Conservation (phyloP, 2,113 vertebrate genomes). For the Crotalus helleri region DNA sequence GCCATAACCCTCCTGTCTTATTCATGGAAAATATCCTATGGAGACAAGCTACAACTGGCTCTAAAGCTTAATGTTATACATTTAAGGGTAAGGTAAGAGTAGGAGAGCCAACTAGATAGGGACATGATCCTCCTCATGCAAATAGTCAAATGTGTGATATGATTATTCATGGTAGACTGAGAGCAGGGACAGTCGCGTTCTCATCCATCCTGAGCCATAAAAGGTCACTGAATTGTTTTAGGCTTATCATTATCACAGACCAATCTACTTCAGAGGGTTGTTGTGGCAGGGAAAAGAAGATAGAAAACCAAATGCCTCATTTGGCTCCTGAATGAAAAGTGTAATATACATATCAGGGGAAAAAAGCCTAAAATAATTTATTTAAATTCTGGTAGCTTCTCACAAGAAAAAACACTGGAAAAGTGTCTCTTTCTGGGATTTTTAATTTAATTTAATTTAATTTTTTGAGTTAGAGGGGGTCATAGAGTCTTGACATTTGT, state of each 20-base stretch:
- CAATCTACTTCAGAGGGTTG: not conserved
- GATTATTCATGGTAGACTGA: not conserved
- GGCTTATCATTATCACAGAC: not conserved
- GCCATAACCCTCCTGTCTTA: not conserved
- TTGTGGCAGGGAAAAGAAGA: not conserved
- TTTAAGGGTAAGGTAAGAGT: not conserved
- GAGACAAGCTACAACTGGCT: not conserved
- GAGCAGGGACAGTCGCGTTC: not conserved
- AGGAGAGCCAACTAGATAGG: not conserved
- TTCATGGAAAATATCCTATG: not conserved
- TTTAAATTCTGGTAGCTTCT: not conserved
- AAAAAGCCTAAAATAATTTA: not conserved
- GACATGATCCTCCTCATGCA: not conserved
- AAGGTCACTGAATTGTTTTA: not conserved
- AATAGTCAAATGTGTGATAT: not conserved
- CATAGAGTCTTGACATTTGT: not conserved
- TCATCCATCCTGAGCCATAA: not conserved
- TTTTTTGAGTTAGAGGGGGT: not conserved
- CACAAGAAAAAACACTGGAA: not conserved
- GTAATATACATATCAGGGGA: not conserved
- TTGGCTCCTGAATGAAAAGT: not conserved
- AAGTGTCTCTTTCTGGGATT: not conserved
- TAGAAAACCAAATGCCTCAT: not conserved
- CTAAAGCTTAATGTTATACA: not conserved
- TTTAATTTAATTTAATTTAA: not conserved